Base-by-base conservation (phyloP, 2,888 invertebrate species). In the Acanthosepion lycidas region DNA sequence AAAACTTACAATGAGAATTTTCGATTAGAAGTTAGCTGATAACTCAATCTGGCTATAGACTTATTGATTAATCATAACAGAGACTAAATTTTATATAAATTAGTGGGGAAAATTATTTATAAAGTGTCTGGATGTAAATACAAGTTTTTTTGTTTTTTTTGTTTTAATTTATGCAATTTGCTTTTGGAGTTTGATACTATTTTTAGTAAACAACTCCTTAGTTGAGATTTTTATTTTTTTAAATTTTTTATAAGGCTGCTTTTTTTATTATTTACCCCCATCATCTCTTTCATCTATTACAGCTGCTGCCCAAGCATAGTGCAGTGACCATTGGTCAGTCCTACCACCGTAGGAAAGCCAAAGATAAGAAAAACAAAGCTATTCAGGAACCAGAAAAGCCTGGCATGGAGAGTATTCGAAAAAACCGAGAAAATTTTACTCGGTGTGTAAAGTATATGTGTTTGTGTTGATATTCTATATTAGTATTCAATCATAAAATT, bases 381-480 rank as follows among this genome's bases (percentile, higher is more conserved):
- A 98, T 98, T 23, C 98, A 98, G 94, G 99, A 99, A 97, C 98
- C 98, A 42, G 97, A 96, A 98, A 98, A 95, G 98, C 99, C 99
- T 0, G 99, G 99, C 6, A 98, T 98, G 95, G 99, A 99, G 97
- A 99, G 99, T 97, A 99, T 99, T 96, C 98, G 99, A 94, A 99
- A 99, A 97, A 99, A 99, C 0, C 98, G 99, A 94, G 99, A 99
- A 97, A 99, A 99, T 96, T 98, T 99, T 95, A 99, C 99, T 6
- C 99, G 99, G 96, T 98, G 96, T 95, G 96, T 93, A 93, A 26
- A 26, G 78, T 42, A 42, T 42, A 42, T 64, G 6, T 94, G 9
- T 48, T 42, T 28, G 12, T 49, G 49, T 53, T 51, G 28, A 53
- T 18, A 53, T 18, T 6, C 53, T 26, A 92, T 28, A 42, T 92